A percentile compares a stretch with the other conserved stretches of the same genome.
Evolutionary conservation across 2,888 invertebrate genomes (phyloP).

Genomic region (Eupsilia transversa): DNA sequence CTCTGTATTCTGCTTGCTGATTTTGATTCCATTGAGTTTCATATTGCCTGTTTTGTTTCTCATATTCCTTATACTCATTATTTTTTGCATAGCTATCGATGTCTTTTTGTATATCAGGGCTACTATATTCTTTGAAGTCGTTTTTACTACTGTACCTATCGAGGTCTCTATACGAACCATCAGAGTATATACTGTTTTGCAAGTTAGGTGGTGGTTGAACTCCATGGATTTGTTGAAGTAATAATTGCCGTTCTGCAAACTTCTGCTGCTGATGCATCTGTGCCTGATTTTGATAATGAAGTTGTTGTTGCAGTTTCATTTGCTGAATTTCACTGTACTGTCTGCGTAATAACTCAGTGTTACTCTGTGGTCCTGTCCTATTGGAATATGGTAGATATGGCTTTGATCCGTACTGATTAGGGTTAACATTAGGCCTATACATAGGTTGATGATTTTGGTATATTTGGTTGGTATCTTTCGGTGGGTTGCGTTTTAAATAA

Average conservation of each 20-base stretch:
- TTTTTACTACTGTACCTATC: constrained; percentile 87
- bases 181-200: constrained; percentile 88
- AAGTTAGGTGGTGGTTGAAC: constrained; percentile 88
- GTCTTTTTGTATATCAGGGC: constrained; percentile 84
- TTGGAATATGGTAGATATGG: constrained; percentile 89
- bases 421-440: constrained; percentile 87
- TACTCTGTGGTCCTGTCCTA: constrained; percentile 90
- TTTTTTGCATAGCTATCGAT: constrained; percentile 83
- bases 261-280: constrained; percentile 92
- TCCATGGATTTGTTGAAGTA: constrained; percentile 91
- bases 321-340: constrained; percentile 92
- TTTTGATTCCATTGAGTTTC: constrained; percentile 85
- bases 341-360: constrained; percentile 90
- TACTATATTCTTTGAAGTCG: constrained; percentile 85
- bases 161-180: constrained; percentile 86
- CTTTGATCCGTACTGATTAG: constrained; percentile 87
- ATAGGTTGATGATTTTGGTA: constrained; percentile 90
- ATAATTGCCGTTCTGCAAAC: constrained; percentile 91
- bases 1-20: constrained; percentile 81
- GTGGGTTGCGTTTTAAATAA: constrained; percentile 90
- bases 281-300: constrained; percentile 92
- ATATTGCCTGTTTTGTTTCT: constrained; percentile 83
- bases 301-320: constrained; percentile 92
- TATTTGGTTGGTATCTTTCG: constrained; percentile 90
- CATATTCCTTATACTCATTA: constrained; percentile 84